Evolutionary conservation across 2,888 invertebrate species (phyloP).

Genomic region (Orchestes rusci): DNA sequence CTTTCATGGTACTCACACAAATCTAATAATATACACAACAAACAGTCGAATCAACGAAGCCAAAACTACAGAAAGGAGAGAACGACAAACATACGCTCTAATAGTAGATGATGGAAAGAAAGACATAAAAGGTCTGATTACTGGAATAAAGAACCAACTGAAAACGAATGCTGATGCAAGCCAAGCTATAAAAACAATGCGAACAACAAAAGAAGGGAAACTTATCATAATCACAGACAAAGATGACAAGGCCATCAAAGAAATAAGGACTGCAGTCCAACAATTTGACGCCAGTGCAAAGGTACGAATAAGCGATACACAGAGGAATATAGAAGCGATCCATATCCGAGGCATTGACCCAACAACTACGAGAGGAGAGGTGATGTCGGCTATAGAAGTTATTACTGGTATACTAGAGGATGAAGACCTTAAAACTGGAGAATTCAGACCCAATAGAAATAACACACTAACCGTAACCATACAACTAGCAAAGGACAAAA

Average conservation of each 20-base stretch:
- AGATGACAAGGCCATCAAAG: background rate
- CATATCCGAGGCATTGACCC: conserved; percentile 2
- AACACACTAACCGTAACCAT: conserved; percentile 1
- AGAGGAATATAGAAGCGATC: background rate
- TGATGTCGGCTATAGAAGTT: background rate
- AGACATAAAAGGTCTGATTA: background rate
- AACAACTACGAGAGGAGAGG: background rate
- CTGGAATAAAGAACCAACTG: background rate
- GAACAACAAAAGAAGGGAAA: background rate
- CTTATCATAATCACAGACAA: background rate
- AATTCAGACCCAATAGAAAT: background rate
- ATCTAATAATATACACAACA: conserved; percentile 1
- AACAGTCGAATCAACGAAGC: background rate
- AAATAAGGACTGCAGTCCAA: background rate
- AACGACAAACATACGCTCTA: background rate
- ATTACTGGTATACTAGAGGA: background rate
- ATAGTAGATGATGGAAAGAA: background rate
- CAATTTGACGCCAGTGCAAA: background rate
- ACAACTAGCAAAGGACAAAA: background rate
- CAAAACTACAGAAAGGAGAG: background rate
- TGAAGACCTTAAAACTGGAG: background rate
- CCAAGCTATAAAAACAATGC: background rate
- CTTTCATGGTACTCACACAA: background rate
- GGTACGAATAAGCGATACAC: background rate
- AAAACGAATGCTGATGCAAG: background rate